Conservation (phyloP, 2,113 vertebrate genomes). For the Eurypyga helias region DNA sequence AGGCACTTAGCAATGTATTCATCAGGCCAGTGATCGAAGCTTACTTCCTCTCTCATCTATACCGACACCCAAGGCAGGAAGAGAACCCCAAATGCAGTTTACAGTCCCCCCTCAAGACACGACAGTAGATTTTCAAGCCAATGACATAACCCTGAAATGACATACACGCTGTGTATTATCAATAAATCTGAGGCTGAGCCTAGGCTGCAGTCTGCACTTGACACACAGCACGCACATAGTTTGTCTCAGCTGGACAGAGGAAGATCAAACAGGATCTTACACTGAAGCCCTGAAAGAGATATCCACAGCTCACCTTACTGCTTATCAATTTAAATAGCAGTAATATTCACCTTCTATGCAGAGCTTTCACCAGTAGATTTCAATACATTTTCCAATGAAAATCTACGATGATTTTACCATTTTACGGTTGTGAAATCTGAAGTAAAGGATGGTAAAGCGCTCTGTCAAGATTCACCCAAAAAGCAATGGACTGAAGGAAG, state of each 20-base stretch:
- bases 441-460: neutral
- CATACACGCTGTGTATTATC: neutral
- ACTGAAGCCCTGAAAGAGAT: neutral
- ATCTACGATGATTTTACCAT: neutral
- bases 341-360: neutral
- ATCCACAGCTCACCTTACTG: neutral
- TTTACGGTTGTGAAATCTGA: neutral
- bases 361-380: neutral
- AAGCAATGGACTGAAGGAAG: neutral
- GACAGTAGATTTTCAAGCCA: neutral
- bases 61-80: neutral
- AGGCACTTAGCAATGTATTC: neutral
- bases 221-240: neutral
- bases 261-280: slow-evolving; percentile 25
- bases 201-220: neutral
- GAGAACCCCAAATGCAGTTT: neutral
- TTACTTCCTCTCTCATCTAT: neutral
- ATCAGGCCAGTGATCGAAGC: neutral
- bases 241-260: neutral
- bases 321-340: neutral
- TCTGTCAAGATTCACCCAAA: neutral
- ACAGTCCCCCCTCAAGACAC: neutral
- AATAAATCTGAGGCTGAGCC: neutral
- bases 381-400: neutral
- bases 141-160: neutral